Evolutionary conservation across 2,113 vertebrate species (phyloP).

Genomic region (Dasyornis broadbenti): DNA sequence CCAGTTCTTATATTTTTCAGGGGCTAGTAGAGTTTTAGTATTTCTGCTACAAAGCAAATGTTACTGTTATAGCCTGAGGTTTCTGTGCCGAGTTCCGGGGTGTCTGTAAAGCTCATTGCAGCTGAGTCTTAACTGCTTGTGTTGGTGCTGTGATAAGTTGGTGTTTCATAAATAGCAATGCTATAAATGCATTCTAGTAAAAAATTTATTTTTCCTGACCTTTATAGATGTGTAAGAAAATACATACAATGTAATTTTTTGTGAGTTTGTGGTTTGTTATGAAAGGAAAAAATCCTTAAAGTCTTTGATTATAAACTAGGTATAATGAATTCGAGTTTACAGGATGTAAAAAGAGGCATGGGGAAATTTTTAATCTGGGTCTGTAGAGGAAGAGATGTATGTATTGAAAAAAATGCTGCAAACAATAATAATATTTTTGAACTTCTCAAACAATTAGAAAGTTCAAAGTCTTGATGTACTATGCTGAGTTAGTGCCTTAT

Average conservation of each 20-base stretch:
- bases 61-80: neutral
- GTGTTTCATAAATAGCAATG: neutral
- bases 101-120: neutral
- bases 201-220: neutral
- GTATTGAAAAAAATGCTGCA: neutral
- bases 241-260: accelerated
- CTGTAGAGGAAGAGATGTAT: neutral
- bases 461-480: neutral
- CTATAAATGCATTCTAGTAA: neutral
- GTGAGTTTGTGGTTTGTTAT: neutral
- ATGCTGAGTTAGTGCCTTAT: neutral
- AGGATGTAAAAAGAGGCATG: neutral
- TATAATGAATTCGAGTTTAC: neutral
- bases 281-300: neutral
- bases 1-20: neutral
- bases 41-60: neutral
- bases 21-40: neutral
- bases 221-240: neutral
- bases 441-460: neutral
- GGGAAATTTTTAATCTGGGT: neutral
- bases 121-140: neutral
- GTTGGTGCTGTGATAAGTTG: neutral
- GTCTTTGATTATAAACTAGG: neutral
- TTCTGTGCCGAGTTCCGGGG: accelerated
- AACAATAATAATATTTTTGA: neutral